Conservation (phyloP, 1,140 invertebrate species). For the Lasaia peninsularis region DNA sequence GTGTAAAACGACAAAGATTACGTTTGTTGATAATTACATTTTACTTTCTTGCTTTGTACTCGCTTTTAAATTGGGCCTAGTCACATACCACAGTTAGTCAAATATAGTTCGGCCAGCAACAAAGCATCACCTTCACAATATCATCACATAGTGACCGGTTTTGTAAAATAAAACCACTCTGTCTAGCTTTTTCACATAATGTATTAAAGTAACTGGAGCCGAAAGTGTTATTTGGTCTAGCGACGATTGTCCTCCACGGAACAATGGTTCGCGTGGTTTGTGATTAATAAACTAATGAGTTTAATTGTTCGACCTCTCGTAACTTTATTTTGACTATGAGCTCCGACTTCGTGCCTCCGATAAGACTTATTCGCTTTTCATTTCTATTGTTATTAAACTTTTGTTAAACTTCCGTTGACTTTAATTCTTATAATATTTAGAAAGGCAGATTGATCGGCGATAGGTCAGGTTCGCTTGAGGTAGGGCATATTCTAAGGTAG, state of each 20-base stretch:
- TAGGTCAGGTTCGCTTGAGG: neutral
- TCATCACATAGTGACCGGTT: slow-evolving; percentile 30
- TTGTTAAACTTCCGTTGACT: slow-evolving; percentile 41
- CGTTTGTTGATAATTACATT: too few relatives aligned
- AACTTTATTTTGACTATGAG: slow-evolving; percentile 67
- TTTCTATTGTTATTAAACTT: slow-evolving; percentile 54
- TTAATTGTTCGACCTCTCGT: slow-evolving; percentile 47
- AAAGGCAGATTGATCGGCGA: neutral
- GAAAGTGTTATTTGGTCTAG: slow-evolving; percentile 65
- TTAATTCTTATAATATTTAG: slow-evolving; percentile 12
- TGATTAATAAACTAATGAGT: slow-evolving; percentile 71
- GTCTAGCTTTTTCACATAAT: slow-evolving; percentile 40
- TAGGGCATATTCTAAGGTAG: too few relatives aligned
- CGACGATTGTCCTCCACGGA: slow-evolving; percentile 57
- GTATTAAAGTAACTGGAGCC: slow-evolving; percentile 4
- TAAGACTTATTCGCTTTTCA: slow-evolving; percentile 50
- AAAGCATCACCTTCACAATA: slow-evolving; percentile 36
- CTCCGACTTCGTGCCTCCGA: slow-evolving; percentile 57
- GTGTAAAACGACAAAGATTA: too few relatives aligned
- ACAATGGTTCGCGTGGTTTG: slow-evolving; percentile 53
- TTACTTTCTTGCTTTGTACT: too few relatives aligned
- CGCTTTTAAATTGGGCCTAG: too few relatives aligned
- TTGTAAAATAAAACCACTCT: slow-evolving; percentile 43
- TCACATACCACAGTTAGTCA: too few relatives aligned
- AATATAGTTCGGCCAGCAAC: neutral